Conservation (phyloP, 1,140 invertebrate species). For the Teleogryllus occipitalis region DNA sequence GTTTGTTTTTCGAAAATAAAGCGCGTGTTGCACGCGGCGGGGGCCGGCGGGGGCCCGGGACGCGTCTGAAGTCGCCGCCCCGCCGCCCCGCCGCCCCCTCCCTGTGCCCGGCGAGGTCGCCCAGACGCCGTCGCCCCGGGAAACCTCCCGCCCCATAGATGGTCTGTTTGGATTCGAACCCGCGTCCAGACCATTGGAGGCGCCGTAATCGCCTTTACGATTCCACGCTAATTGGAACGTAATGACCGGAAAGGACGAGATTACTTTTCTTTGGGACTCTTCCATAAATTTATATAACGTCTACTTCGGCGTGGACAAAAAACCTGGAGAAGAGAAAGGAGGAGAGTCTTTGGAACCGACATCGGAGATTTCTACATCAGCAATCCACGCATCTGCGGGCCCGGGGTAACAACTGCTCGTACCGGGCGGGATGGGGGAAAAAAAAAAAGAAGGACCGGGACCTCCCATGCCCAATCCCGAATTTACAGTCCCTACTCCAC, state of each 20-base stretch:
- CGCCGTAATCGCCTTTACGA: too few species aligned
- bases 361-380: too few species aligned
- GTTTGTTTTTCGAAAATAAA: conserved; percentile 1
- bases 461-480: background rate
- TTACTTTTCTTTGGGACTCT: background rate
- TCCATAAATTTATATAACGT: background rate
- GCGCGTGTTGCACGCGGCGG: background rate
- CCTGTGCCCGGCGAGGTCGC: too few species aligned
- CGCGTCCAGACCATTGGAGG: too few species aligned
- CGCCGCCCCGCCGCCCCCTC: too few species aligned
- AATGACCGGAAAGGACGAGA: background rate
- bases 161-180: too few species aligned
- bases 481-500: background rate
- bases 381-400: too few species aligned
- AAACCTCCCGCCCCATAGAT: too few species aligned
- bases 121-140: too few species aligned
- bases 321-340: background rate
- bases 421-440: background rate
- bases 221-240: background rate
- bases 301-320: too few species aligned
- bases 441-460: background rate
- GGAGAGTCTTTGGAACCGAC: background rate
- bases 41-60: too few species aligned
- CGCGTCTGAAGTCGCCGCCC: background rate
- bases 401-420: too few species aligned